Conservation (phyloP, 2,113 vertebrate species). For the Calyptomena viridis region DNA sequence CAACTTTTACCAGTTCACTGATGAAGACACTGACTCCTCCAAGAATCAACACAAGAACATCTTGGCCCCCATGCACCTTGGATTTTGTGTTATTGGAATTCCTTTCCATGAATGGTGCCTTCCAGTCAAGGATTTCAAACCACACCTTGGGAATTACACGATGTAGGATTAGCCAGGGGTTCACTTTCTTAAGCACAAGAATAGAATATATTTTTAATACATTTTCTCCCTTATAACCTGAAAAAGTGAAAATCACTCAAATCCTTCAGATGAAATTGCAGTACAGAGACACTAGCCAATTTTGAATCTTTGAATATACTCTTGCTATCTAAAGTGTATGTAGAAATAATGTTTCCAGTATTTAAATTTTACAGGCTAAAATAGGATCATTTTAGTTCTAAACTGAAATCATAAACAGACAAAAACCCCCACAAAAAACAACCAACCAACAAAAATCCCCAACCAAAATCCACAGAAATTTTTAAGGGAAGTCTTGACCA, state of each 20-base stretch:
- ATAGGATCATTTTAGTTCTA: not conserved
- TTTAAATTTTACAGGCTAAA: not conserved
- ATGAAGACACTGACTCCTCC: accelerated
- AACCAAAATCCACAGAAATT: not conserved
- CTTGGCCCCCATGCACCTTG: not conserved
- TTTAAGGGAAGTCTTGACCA: not conserved
- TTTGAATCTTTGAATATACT: not conserved
- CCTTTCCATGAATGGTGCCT: not conserved
- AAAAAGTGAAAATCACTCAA: not conserved
- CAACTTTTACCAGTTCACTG: not conserved
- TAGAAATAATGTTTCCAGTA: not conserved
- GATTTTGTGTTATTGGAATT: not conserved
- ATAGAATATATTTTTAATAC: not conserved
- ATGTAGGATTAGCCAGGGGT: not conserved
- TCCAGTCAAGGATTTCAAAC: not conserved
- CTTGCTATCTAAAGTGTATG: not conserved
- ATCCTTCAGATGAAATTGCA: not conserved
- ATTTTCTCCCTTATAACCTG: not conserved
- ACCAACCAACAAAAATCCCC: not conserved
- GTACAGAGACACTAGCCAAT: not conserved
- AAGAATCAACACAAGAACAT: not conserved
- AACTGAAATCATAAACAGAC: not conserved
- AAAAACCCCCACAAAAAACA: not conserved
- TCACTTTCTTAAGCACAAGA: not conserved
- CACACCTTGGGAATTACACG: not conserved